Percentiles rank a stretch among this genome's conserved stretches.
phyloP scores from a whole-genome alignment of 1,140 invertebrate species.

The Pseudomyrmex dendroicus region DNA sequence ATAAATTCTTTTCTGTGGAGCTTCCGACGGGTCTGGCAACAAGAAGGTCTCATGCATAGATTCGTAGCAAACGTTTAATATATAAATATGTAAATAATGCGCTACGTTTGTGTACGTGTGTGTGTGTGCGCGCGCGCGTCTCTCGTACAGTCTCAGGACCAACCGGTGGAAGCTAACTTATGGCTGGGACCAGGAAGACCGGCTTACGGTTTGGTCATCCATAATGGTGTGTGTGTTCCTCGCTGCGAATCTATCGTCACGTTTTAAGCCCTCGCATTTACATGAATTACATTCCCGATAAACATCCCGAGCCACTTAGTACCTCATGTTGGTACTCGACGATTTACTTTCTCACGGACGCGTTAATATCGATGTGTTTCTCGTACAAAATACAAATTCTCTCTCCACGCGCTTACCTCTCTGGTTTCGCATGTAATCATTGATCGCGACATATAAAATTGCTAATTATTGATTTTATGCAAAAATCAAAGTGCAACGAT shows the following conservation, averaged over 20 bases:
- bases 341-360: slow-evolving; percentile 19
- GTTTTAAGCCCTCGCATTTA: slow-evolving; percentile 62
- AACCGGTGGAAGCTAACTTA: slow-evolving; percentile 80
- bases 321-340: slow-evolving; percentile 53
- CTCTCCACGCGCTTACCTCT: neutral
- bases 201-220: slow-evolving; percentile 65
- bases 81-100: slow-evolving; percentile 84
- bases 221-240: slow-evolving; percentile 71
- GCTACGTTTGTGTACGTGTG: slow-evolving; percentile 27
- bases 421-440: too few species aligned
- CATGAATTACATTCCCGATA: slow-evolving; percentile 39
- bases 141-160: slow-evolving; percentile 68
- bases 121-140: slow-evolving; percentile 67
- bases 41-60: slow-evolving; percentile 67
- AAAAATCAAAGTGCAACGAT: slow-evolving; percentile 48
- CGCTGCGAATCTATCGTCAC: slow-evolving; percentile 79
- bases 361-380: slow-evolving; percentile 41
- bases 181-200: slow-evolving; percentile 76
- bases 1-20: slow-evolving; percentile 46
- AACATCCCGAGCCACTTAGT: slow-evolving; percentile 55
- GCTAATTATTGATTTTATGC: slow-evolving; percentile 15
- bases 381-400: neutral
- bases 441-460: too few species aligned
- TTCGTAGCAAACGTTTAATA: slow-evolving; percentile 76
- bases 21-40: slow-evolving; percentile 63